Percentiles rank a stretch among this genome's conserved stretches.
phyloP scores from a whole-genome alignment of 2,888 invertebrate genomes.

The Tuberolachnus salignus region DNA sequence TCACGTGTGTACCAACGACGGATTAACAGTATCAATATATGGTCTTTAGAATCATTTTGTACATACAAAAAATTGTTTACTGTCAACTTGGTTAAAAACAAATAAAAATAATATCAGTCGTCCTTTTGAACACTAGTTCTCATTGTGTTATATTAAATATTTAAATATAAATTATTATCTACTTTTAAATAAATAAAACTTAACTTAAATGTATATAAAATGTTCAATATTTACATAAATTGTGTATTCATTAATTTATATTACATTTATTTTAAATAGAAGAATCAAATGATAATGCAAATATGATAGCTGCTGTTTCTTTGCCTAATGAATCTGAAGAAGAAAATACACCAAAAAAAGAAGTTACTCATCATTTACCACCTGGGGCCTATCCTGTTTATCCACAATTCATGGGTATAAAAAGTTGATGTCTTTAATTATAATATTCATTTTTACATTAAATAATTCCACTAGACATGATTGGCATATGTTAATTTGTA shows the following conservation, averaged over 20 bases:
- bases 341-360: conserved; percentile 49
- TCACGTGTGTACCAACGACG: too few relatives aligned
- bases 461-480: too few relatives aligned
- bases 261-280: conserved; percentile 12
- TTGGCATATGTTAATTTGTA: neutral
- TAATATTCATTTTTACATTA: neutral
- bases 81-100: too few relatives aligned
- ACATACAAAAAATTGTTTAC: too few relatives aligned
- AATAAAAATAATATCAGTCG: too few relatives aligned
- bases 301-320: conserved; percentile 47
- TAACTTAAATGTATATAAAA: neutral
- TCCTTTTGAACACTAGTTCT: too few relatives aligned
- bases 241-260: neutral
- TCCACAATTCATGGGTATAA: conserved; percentile 54
- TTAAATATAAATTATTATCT: neutral
- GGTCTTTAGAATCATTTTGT: too few relatives aligned
- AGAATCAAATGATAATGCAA: conserved; percentile 46
- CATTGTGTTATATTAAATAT: too few relatives aligned
- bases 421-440: neutral
- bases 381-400: conserved; percentile 52
- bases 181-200: neutral
- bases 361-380: conserved; percentile 53
- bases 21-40: too few relatives aligned
- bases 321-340: conserved; percentile 45
- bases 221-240: neutral